phyloP scores from a whole-genome alignment of 2,888 invertebrate species.

The Machimus rusticus region DNA sequence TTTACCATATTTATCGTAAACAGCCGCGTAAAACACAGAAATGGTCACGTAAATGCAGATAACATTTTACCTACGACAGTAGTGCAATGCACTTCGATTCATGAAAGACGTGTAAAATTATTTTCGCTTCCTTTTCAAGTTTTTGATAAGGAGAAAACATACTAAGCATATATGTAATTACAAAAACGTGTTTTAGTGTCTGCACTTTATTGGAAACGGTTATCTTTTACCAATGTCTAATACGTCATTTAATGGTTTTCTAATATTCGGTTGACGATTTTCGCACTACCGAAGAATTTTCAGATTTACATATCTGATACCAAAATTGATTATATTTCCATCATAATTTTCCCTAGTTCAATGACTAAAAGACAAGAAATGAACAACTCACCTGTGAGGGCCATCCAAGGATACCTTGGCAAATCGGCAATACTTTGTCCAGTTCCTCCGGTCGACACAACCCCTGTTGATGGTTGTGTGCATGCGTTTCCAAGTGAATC shows the following conservation, averaged over 20 bases:
- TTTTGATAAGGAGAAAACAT: not conserved
- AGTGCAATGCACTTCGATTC: not conserved
- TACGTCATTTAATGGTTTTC: not conserved
- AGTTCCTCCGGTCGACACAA: conserved; percentile 67
- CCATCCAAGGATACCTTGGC: conserved; percentile 96
- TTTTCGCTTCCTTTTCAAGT: not conserved
- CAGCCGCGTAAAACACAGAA: not conserved
- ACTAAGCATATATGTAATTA: not conserved
- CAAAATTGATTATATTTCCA: too few species aligned
- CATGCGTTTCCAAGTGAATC: conserved; percentile 85
- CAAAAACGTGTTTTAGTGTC: not conserved
- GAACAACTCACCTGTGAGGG: conserved; percentile 81
- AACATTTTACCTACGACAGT: not conserved
- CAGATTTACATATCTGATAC: too few species aligned
- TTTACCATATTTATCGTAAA: not conserved
- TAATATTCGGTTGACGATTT: not conserved
- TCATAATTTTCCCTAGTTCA: not conserved
- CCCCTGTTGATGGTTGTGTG: conserved; percentile 73
- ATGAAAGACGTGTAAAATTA: not conserved
- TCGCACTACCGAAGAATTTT: not conserved
- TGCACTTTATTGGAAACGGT: not conserved
- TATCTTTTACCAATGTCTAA: not conserved
- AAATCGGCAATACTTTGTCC: conserved; percentile 91
- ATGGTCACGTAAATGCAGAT: not conserved
- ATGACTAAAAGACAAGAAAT: not conserved